Evolutionary conservation across 1,140 invertebrate species (phyloP), one percentile per base, ranked within the genome.

Genomic region (Marisa cornuarietis): DNA sequence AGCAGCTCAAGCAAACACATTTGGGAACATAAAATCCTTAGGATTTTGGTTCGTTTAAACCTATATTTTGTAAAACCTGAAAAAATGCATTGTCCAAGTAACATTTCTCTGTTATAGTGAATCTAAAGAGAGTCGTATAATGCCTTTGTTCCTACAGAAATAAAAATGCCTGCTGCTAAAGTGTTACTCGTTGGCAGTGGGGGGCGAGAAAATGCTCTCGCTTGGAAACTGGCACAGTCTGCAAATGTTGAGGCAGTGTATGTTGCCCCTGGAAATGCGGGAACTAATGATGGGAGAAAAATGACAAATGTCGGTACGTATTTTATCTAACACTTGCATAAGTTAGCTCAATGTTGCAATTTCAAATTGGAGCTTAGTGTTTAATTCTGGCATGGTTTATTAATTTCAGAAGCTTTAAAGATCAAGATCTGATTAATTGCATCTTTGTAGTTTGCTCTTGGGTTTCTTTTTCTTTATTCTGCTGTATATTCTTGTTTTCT

Each of bases 171-270:
- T 31, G 22, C 8, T 31, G 51, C 58, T 4, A 78, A 84, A 20
- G 93, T 99, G 77, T 91, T 99, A 72, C 93, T 99, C 13, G 94
- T 99, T 87, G 98, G 98, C 22, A 93, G 94, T 89, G 98, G 98
- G 62, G 98, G 97, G n/a, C 93, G 98, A 83, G 98, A 99, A 92
- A 97, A 99, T 93, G 96, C 96, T 20, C 93, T 99, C 83, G 91
- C 92, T 42, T 98, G 96, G 96, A 98, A 98, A 91, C 89, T 99
- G 13, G 91, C 95, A 2, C 94, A 97, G 89, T 98, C 96, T 69
- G 85, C 92, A 16, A 87, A 93, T 81, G 93, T 98, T 13, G 89
- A 93, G 54, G 91, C 93, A 71, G 93, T 99, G 76, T 97, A 92
- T 90, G 95, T 95, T 71, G 92, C 95, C 31, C 97, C 97, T 26